phyloP scores from a whole-genome alignment of 1,140 invertebrate species.

The Listronotus oregonensis region DNA sequence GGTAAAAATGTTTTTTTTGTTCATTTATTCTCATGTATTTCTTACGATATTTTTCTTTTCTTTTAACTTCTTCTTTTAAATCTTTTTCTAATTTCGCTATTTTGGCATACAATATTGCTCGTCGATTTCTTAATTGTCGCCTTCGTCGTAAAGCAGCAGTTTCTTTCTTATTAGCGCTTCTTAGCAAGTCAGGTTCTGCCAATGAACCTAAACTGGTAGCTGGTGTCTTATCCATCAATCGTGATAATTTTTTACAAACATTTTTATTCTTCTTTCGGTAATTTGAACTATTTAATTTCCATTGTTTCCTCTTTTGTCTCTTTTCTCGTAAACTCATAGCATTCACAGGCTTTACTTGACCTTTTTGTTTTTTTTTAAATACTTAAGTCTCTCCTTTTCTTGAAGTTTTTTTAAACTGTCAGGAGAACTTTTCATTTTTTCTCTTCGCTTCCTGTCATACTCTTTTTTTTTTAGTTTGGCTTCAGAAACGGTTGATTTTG shows the following conservation, averaged over 20 bases:
- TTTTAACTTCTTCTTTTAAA: too few species aligned
- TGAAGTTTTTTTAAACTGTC: background rate
- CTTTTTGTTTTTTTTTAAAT: slow-evolving; percentile 8
- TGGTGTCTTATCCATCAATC: background rate
- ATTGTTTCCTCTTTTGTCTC: slow-evolving; percentile 8
- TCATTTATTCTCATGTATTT: too few species aligned
- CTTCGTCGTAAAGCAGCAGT: too few species aligned
- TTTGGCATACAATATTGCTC: too few species aligned
- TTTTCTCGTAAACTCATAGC: slow-evolving; percentile 8
- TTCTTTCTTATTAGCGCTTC: too few species aligned
- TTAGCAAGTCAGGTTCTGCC: background rate
- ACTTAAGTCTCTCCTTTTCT: background rate
- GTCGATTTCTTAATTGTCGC: too few species aligned
- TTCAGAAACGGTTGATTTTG: background rate
- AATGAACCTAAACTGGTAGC: background rate
- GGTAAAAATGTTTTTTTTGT: too few species aligned
- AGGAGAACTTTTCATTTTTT: background rate
- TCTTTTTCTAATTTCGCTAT: too few species aligned
- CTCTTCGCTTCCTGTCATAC: background rate
- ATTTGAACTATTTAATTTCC: background rate
- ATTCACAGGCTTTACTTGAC: background rate
- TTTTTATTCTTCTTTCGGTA: background rate
- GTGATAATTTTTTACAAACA: too few species aligned
- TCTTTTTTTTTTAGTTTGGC: background rate
- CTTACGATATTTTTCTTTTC: too few species aligned